Evolutionary conservation across 2,113 vertebrate species (phyloP).

Genomic region (Pelodiscus sinensis): DNA sequence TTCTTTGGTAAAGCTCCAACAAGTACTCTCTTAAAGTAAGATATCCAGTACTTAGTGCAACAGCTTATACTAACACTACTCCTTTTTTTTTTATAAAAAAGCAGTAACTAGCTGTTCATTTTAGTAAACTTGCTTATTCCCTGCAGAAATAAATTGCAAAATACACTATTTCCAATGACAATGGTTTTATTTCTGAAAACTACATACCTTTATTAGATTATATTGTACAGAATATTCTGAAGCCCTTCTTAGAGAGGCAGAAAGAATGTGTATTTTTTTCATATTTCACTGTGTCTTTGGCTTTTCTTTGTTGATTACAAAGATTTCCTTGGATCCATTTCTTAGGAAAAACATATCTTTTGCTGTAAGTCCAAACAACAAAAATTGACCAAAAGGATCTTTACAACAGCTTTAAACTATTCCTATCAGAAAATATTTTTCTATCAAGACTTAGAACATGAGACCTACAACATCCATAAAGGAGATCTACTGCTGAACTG

Average conservation of each 20-base stretch:
- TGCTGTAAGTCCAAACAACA: slow-evolving; percentile 41
- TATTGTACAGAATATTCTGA: slow-evolving; percentile 39
- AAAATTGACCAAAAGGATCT: slow-evolving; percentile 46
- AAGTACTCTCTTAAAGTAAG: slow-evolving; percentile 75
- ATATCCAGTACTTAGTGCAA: slow-evolving; percentile 72
- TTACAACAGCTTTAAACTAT: slow-evolving; percentile 61
- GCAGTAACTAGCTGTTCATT: slow-evolving; percentile 74
- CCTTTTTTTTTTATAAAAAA: slow-evolving; percentile 39
- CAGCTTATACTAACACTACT: slow-evolving; percentile 64
- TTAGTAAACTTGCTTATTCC: slow-evolving; percentile 67
- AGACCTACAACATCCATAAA: slow-evolving; percentile 72
- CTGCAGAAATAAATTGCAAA: slow-evolving; percentile 37
- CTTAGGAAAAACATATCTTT: slow-evolving; percentile 48
- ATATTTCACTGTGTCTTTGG: slow-evolving; percentile 36
- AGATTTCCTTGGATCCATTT: slow-evolving; percentile 35
- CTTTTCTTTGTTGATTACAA: slow-evolving; percentile 26
- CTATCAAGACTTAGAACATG: slow-evolving; percentile 70
- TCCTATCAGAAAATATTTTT: slow-evolving; percentile 65
- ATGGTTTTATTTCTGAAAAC: slow-evolving; percentile 46
- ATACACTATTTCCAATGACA: slow-evolving; percentile 31
- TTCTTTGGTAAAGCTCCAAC: slow-evolving; percentile 76
- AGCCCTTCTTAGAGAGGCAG: slow-evolving; percentile 2
- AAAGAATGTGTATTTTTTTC: slow-evolving; percentile 22
- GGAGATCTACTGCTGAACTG: slow-evolving; percentile 77
- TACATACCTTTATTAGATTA: slow-evolving; percentile 50